These are phyloP conservation scores for Neotoxoptera formosana DNA, from an alignment of 1,140 invertebrate genomes.

Conservation along the genomic window DNA sequence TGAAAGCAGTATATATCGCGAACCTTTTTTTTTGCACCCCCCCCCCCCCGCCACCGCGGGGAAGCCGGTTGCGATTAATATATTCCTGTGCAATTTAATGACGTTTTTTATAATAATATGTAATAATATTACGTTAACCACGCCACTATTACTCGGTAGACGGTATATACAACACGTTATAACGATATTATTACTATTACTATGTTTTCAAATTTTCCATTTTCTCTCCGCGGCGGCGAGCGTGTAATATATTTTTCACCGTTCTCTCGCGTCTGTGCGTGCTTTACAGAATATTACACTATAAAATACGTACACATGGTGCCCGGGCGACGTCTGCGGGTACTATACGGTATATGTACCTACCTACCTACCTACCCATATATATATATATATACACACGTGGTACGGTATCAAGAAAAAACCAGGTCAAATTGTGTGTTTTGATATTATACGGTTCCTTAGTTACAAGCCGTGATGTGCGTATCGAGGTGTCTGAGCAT, in stretches of 20 bases:
- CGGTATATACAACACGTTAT: no score
- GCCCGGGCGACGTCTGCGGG: no score
- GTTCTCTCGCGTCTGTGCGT: not conserved
- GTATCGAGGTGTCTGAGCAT: not conserved
- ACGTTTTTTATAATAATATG: not conserved
- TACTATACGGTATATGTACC: no score
- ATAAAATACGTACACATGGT: not conserved
- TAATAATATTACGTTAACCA: not conserved
- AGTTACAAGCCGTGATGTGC: not conserved
- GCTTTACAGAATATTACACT: not conserved
- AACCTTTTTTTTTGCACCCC: no score
- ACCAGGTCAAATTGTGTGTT: conserved; percentile 12
- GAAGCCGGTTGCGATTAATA: not conserved
- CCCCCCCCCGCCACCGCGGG: no score
- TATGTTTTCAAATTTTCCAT: not conserved
- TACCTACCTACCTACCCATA: no score
- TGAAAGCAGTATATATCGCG: no score
- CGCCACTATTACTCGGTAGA: not conserved
- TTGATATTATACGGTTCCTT: not conserved
- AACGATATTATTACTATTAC: not conserved
- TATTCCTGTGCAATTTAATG: not conserved
- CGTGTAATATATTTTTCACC: no score
- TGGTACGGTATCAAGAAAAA: not conserved
- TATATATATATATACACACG: not conserved
- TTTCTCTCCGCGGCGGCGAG: not conserved